Percentiles rank a stretch among this genome's conserved stretches.
phyloP scores from a whole-genome alignment of 2,888 invertebrate species.

The Strigamia transsilvanica region DNA sequence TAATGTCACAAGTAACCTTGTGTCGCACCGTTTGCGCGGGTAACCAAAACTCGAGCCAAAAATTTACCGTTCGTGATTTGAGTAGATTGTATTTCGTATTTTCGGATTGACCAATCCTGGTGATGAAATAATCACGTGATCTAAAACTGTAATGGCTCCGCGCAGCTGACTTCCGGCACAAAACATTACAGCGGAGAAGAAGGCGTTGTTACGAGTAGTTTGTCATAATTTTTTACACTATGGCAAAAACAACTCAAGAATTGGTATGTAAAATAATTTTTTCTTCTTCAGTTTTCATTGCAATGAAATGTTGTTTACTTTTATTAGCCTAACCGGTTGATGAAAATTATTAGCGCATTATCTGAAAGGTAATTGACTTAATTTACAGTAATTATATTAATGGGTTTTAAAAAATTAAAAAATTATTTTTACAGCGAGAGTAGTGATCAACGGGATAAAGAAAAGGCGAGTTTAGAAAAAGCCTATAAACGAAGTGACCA shows the following conservation, averaged over 20 bases:
- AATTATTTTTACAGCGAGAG: conserved; percentile 70
- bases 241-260: background rate
- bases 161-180: too few species aligned
- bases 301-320: background rate
- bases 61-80: background rate
- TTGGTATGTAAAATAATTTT: too few species aligned
- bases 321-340: background rate
- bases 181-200: too few species aligned
- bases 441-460: conserved; percentile 85
- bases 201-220: too few species aligned
- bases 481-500: conserved; percentile 92
- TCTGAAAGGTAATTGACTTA: background rate
- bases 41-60: conserved; percentile 2
- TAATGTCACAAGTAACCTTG: background rate
- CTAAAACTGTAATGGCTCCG: too few species aligned
- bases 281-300: background rate
- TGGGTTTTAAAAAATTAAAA: too few species aligned
- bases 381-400: too few species aligned
- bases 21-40: background rate
- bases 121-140: too few species aligned
- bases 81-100: too few species aligned
- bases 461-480: conserved; percentile 90
- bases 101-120: too few species aligned
- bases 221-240: background rate
- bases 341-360: conserved; percentile 13